These are phyloP conservation scores for Babylonia areolata DNA, from an alignment of 1,140 invertebrate species.

Conservation along the genomic window DNA sequence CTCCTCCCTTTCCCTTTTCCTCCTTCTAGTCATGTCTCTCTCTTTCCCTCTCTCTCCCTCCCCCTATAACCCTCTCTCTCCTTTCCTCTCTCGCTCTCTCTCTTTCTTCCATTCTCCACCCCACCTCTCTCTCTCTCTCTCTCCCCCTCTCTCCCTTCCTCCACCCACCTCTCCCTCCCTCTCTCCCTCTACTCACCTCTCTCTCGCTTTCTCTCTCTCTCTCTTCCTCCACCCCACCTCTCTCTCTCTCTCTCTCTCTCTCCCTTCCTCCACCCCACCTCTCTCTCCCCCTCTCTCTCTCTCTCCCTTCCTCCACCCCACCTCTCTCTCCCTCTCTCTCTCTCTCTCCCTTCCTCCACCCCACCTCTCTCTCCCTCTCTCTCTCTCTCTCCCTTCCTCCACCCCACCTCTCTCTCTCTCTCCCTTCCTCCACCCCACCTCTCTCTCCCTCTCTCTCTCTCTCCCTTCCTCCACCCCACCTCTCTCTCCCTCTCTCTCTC, in stretches of 20 bases:
- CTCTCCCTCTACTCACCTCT: too few relatives aligned
- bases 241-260: neutral
- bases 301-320: neutral
- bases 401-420: neutral
- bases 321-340: neutral
- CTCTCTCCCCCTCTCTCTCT: neutral
- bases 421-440: neutral
- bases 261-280: neutral
- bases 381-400: neutral
- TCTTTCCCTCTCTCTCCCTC: too few relatives aligned
- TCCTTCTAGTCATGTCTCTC: too few relatives aligned
- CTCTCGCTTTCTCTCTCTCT: neutral
- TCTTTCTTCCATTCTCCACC: too few relatives aligned
- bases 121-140: too few relatives aligned
- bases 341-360: neutral
- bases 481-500: neutral
- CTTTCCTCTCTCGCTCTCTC: too few relatives aligned
- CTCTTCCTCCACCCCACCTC: too few relatives aligned
- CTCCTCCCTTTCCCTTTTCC: too few relatives aligned
- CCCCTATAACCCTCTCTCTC: too few relatives aligned
- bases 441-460: neutral
- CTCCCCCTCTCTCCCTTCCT: too few relatives aligned
- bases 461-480: neutral
- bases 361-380: neutral
- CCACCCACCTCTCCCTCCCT: too few relatives aligned